Conservation (phyloP, 2,888 invertebrate genomes). For the Sceliomorpha sp. region DNA sequence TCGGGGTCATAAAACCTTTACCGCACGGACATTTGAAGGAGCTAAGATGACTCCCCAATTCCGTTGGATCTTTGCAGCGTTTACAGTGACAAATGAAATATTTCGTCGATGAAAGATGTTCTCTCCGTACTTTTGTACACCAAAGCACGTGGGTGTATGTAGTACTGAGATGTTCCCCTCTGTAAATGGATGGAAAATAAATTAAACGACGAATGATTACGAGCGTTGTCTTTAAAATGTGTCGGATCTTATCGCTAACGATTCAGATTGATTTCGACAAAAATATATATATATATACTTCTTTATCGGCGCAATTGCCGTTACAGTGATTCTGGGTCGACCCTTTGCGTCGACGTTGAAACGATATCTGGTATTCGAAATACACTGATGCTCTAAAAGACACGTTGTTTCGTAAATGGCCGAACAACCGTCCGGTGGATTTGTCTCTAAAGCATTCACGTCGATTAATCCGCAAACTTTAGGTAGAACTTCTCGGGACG, state of each 20-base stretch:
- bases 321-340: constrained; percentile 85
- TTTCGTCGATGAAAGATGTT: constrained; percentile 89
- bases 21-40: constrained; percentile 86
- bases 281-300: too few species aligned
- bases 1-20: constrained; percentile 85
- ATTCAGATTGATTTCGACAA: too few species aligned
- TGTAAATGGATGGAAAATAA: too few species aligned
- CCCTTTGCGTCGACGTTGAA: constrained; percentile 84
- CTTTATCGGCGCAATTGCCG: constrained; percentile 85
- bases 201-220: too few species aligned
- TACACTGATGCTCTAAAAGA: constrained; percentile 90
- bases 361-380: constrained; percentile 89
- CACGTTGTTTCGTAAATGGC: constrained; percentile 87
- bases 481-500: constrained; percentile 82
- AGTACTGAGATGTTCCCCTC: constrained; percentile 88
- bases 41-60: constrained; percentile 88
- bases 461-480: constrained; percentile 91
- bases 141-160: constrained; percentile 94
- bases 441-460: constrained; percentile 90
- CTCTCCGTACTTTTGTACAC: constrained; percentile 90
- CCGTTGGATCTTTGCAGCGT: constrained; percentile 90
- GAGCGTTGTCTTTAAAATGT: too few species aligned
- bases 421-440: constrained; percentile 86
- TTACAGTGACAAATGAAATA: constrained; percentile 88
- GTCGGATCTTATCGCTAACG: too few species aligned